Evolutionary conservation across 1,140 invertebrate genomes (phyloP).

Genomic region (Nephila pilipes): DNA sequence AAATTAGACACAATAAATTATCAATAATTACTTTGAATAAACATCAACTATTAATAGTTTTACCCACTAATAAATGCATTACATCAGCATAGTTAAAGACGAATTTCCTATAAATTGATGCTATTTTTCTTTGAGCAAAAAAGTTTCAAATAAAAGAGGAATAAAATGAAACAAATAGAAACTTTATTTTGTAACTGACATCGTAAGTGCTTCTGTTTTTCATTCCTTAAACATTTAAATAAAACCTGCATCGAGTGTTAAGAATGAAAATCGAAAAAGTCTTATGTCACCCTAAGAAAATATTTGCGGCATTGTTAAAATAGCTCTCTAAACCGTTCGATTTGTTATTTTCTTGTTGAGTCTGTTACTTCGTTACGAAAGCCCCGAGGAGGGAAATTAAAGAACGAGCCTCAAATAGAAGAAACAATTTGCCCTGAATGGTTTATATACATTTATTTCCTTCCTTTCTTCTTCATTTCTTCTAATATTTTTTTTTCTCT

Average conservation of each 20-base stretch:
- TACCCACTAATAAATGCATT: too few relatives aligned
- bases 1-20: too few relatives aligned
- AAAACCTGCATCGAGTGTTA: background rate
- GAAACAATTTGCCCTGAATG: constrained; percentile 55
- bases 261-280: constrained; percentile 50
- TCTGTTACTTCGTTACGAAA: constrained; percentile 42
- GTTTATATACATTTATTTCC: constrained; percentile 52
- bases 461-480: constrained; percentile 6
- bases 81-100: too few relatives aligned
- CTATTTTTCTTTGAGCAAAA: background rate
- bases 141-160: background rate
- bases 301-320: constrained; percentile 71
- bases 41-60: too few relatives aligned
- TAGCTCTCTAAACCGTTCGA: constrained; percentile 34
- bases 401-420: constrained; percentile 41
- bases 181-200: background rate
- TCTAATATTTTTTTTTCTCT: constrained; percentile 8
- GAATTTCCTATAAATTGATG: too few relatives aligned
- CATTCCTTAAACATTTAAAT: background rate
- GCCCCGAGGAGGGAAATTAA: constrained; percentile 47
- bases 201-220: background rate
- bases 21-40: too few relatives aligned
- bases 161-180: background rate
- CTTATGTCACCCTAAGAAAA: constrained; percentile 26
- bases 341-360: constrained; percentile 23